Evolutionary conservation across 2,888 invertebrate genomes (phyloP).

Genomic region (Chorisops tibialis): DNA sequence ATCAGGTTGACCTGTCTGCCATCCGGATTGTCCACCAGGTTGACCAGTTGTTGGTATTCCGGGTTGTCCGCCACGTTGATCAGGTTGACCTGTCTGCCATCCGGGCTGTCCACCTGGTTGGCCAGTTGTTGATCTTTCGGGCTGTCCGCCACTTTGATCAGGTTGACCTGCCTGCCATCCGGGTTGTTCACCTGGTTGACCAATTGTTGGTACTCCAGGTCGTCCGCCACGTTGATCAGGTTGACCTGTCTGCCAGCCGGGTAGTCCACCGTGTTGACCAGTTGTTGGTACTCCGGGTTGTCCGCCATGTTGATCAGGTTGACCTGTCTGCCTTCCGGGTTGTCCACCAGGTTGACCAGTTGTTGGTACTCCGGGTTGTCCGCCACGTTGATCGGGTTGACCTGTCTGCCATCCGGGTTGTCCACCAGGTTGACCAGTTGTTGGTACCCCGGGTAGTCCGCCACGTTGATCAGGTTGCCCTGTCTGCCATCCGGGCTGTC

Average conservation of each 20-base stretch:
- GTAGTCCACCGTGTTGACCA: not conserved
- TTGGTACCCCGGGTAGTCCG: not conserved
- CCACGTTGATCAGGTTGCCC: not conserved
- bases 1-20: not conserved
- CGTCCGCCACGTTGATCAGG: not conserved
- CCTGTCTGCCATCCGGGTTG: conserved; percentile 6
- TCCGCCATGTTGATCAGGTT: not conserved
- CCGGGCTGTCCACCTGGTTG: not conserved
- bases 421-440: too few species aligned
- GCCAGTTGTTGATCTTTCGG: not conserved
- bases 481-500: too few species aligned
- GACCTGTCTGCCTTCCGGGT: not conserved
- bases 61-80: not conserved
- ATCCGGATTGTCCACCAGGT: conserved; percentile 4
- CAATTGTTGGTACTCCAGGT: not conserved
- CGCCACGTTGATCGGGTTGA: not conserved
- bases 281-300: not conserved
- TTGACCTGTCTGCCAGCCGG: not conserved
- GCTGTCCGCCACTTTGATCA: not conserved
- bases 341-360: not conserved
- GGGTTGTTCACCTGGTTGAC: not conserved
- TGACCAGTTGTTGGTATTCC: not conserved
- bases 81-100: not conserved
- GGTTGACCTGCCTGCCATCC: not conserved
- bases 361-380: not conserved